These are phyloP conservation scores for Syngnathus rostellatus DNA, from an alignment of 2,797 vertebrate species.

Conservation along the genomic window DNA sequence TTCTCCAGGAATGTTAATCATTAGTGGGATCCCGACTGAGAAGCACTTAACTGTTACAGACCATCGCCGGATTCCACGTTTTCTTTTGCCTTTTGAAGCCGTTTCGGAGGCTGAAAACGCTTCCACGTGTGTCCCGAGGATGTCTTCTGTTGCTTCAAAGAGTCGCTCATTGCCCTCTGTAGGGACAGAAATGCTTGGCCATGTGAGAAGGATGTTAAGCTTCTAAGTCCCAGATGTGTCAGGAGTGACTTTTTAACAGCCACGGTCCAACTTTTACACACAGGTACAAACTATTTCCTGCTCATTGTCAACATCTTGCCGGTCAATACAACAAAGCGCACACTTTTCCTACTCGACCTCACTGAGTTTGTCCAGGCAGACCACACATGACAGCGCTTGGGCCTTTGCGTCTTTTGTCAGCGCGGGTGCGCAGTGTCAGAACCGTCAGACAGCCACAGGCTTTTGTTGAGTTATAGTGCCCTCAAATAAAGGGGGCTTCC, in stretches of 20 bases:
- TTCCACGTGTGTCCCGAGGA: conserved; percentile 56
- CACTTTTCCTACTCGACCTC: background rate
- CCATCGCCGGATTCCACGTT: conserved; percentile 56
- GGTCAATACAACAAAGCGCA: background rate
- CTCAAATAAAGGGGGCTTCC: conserved; percentile 71
- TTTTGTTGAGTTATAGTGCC: conserved; percentile 72
- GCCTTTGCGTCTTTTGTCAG: conserved; percentile 44
- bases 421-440: conserved; percentile 52
- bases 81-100: conserved; percentile 65
- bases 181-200: background rate
- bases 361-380: conserved; percentile 30
- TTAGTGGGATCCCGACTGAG: conserved; percentile 67
- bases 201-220: background rate
- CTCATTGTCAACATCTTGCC: background rate
- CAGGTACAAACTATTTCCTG: conserved; percentile 2
- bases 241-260: background rate
- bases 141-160: conserved; percentile 20
- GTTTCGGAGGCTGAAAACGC: conserved; percentile 43
- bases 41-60: conserved; percentile 60
- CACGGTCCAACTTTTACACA: background rate
- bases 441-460: conserved; percentile 60
- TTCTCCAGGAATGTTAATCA: conserved; percentile 73
- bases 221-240: background rate
- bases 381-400: conserved; percentile 49
- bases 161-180: conserved; percentile 6